These are phyloP conservation scores for Globicephala melas DNA, from an alignment of 2,113 vertebrate genomes.

Conservation along the genomic window DNA sequence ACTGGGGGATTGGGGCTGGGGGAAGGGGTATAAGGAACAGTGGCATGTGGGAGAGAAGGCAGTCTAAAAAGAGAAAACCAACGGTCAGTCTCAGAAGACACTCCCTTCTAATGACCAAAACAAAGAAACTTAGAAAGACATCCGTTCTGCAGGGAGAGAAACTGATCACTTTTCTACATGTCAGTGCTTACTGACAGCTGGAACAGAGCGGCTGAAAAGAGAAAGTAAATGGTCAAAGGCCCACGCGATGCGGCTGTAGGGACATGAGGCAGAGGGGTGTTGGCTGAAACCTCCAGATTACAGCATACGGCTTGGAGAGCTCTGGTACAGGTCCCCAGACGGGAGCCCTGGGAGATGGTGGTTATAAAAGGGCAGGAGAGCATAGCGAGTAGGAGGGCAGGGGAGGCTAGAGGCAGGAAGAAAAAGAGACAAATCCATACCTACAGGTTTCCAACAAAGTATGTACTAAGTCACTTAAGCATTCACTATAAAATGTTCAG, in stretches of 20 bases:
- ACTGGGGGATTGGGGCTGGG: no score
- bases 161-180: background rate
- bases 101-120: background rate
- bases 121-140: background rate
- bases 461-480: background rate
- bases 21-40: background rate
- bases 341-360: background rate
- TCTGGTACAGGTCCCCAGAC: background rate
- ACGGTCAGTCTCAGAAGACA: background rate
- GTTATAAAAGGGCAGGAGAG: background rate
- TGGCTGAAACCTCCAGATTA: background rate
- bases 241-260: background rate
- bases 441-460: background rate
- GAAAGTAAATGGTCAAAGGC: background rate
- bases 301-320: background rate
- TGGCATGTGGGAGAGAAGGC: background rate
- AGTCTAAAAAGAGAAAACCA: background rate
- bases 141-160: background rate
- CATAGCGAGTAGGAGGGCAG: fast-evolving
- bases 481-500: background rate
- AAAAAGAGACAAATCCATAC: background rate
- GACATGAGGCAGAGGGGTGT: background rate
- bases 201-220: background rate
- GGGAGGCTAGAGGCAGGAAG: background rate
- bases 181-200: background rate